Evolutionary conservation across 1,140 invertebrate genomes (phyloP).

Genomic region (Pemphigus obesinymphae): DNA sequence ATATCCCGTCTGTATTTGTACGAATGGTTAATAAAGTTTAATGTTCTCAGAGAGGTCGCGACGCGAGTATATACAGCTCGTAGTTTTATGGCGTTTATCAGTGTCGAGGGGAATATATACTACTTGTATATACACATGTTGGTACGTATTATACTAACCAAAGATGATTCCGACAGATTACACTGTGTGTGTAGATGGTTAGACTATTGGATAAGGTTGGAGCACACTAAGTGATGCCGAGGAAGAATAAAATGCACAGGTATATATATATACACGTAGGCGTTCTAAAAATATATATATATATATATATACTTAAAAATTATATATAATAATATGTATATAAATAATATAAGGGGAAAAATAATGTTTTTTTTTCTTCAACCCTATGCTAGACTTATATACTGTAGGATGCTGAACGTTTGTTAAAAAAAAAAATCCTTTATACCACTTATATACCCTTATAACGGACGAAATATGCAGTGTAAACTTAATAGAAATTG

Average conservation of each 20-base stretch:
- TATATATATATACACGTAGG: not conserved
- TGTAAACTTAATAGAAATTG: not conserved
- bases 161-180: slow-evolving; percentile 36
- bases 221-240: not conserved
- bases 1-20: not conserved
- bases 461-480: not conserved
- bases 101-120: slow-evolving; percentile 16
- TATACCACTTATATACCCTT: too few relatives aligned
- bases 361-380: not conserved
- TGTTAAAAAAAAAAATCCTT: too few relatives aligned
- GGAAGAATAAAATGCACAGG: not conserved
- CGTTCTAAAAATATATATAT: not conserved
- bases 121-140: not conserved
- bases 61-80: not conserved
- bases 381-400: not conserved
- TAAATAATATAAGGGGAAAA: not conserved
- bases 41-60: not conserved
- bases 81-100: slow-evolving; percentile 34
- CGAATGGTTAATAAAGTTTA: slow-evolving; percentile 35
- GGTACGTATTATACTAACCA: not conserved
- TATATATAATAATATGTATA: too few relatives aligned
- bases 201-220: slow-evolving; percentile 1
- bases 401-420: too few relatives aligned
- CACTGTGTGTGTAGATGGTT: not conserved
- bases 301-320: too few relatives aligned